A percentile compares a stretch with the other conserved stretches of the same genome.
Conservation (phyloP, 2,888 invertebrate species). For the Agonum fuliginosum region DNA sequence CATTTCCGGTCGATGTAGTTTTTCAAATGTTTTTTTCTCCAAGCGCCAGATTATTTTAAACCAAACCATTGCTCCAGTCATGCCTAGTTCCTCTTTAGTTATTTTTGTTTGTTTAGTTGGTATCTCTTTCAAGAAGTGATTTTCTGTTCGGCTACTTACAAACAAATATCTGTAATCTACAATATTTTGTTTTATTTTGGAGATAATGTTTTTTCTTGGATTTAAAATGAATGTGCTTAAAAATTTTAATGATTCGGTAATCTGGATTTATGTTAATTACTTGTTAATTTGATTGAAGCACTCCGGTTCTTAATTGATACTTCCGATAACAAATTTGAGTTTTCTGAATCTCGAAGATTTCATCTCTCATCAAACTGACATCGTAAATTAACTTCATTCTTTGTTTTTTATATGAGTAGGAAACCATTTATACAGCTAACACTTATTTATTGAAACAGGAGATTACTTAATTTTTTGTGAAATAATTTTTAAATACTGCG, state of each 20-base stretch:
- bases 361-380: background rate
- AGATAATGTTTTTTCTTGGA: constrained; percentile 23
- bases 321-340: constrained; percentile 41
- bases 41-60: constrained; percentile 43
- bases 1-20: constrained; percentile 53
- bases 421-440: constrained; percentile 11
- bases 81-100: constrained; percentile 40
- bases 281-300: constrained; percentile 44
- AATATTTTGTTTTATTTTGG: constrained; percentile 9
- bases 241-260: constrained; percentile 35
- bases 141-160: constrained; percentile 22
- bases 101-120: constrained; percentile 28
- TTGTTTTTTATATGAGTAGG: background rate
- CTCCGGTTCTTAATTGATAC: constrained; percentile 42
- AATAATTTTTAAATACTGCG: no score
- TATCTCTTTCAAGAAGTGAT: constrained; percentile 4
- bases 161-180: constrained; percentile 29
- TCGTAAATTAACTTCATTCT: constrained; percentile 8
- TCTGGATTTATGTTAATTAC: constrained; percentile 41
- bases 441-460: constrained; percentile 25
- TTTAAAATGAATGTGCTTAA: constrained; percentile 29
- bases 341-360: constrained; percentile 3
- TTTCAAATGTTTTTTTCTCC: constrained; percentile 28
- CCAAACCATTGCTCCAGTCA: constrained; percentile 30
- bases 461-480: constrained; percentile 39